phyloP scores from a whole-genome alignment of 2,888 invertebrate species.

The Brenthis hecate region DNA sequence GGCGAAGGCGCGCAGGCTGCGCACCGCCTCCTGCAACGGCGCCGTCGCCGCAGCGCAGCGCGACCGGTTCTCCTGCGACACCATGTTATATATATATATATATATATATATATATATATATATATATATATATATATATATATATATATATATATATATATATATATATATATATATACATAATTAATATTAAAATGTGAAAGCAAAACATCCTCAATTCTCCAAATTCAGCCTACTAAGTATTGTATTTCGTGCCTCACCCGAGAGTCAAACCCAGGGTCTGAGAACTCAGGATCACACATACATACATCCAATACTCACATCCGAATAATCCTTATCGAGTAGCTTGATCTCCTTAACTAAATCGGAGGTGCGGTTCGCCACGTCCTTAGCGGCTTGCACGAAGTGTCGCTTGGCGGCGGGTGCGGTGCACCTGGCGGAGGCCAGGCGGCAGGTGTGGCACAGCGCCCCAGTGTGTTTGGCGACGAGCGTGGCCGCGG shows the following conservation, averaged over 20 bases:
- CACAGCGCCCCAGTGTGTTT: constrained; percentile 98
- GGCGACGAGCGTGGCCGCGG: constrained; percentile 96
- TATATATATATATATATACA: no score
- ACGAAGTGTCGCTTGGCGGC: constrained; percentile 98
- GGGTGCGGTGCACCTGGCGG: constrained; percentile 93
- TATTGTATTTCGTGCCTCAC: no score
- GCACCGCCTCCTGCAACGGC: constrained; percentile 94
- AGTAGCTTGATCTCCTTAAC: constrained; percentile 97
- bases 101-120: no score
- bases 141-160: no score
- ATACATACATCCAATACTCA: constrained; percentile 36
- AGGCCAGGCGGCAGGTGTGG: constrained; percentile 96
- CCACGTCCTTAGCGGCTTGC: constrained; percentile 98
- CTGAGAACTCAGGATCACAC: no score
- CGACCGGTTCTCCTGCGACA: constrained; percentile 83
- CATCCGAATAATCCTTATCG: constrained; percentile 92
- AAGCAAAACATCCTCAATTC: no score
- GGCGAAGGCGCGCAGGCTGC: constrained; percentile 95
- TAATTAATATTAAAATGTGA: no score
- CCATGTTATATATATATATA: background rate
- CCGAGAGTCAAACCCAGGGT: no score
- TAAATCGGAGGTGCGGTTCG: constrained; percentile 95
- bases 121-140: no score
- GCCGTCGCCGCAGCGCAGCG: constrained; percentile 90
- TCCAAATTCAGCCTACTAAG: no score